phyloP scores from a whole-genome alignment of 2,888 invertebrate species.

The Phyllotreta striolata region DNA sequence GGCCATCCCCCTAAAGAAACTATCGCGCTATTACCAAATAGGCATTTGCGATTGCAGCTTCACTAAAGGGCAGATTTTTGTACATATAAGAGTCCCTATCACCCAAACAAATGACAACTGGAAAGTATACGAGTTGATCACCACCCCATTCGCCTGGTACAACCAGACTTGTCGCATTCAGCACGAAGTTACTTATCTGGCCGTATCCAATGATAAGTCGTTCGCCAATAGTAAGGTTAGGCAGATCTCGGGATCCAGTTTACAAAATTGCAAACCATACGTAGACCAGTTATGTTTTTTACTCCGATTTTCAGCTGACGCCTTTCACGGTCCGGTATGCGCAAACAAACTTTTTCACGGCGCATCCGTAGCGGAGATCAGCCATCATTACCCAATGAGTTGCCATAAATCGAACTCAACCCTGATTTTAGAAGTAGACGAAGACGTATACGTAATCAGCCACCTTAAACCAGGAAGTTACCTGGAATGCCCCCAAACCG shows the following conservation, averaged over 20 bases:
- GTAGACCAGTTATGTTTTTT: constrained; percentile 36
- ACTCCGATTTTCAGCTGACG: constrained; percentile 38
- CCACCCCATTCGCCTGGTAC: constrained; percentile 38
- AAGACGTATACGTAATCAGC: constrained; percentile 35
- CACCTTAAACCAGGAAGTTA: constrained; percentile 27
- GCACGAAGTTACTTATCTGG: constrained; percentile 32
- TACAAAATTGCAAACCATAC: constrained; percentile 35
- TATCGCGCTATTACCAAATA: constrained; percentile 33
- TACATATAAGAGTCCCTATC: constrained; percentile 32
- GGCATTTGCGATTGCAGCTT: constrained; percentile 37
- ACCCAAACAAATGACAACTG: constrained; percentile 21
- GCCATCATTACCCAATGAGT: constrained; percentile 32
- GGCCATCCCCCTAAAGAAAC: constrained; percentile 24
- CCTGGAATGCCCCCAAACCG: constrained; percentile 20
- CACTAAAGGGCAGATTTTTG: constrained; percentile 12
- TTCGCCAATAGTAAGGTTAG: constrained; percentile 4
- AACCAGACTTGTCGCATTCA: constrained; percentile 33
- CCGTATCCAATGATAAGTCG: constrained; percentile 12
- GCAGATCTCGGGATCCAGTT: constrained; percentile 34
- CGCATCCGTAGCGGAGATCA: constrained; percentile 37
- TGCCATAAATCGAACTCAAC: constrained; percentile 33
- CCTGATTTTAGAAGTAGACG: constrained; percentile 33
- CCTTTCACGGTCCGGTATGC: constrained; percentile 34
- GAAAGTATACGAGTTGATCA: constrained; percentile 34
- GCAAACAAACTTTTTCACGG: constrained; percentile 35